Evolutionary conservation across 2,888 invertebrate genomes (phyloP), one percentile per base, ranked within the genome.

Genomic region (Rhamnusium bicolor): DNA sequence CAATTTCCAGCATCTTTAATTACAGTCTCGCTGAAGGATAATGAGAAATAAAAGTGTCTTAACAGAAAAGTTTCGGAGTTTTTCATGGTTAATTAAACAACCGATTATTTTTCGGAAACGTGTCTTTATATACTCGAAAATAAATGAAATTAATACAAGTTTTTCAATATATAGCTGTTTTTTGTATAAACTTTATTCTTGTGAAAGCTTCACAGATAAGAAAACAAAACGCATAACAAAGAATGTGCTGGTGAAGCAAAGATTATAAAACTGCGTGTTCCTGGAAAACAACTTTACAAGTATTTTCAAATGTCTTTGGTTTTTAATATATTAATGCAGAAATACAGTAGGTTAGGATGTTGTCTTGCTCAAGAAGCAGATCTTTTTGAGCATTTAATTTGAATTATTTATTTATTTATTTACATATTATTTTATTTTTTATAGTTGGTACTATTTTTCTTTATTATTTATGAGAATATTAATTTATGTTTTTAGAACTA

Each of bases 61-160:
- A 67, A 46, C n/a, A 67, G 18, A 12, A 32, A 54, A 51, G 54
- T 54, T 56, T 53, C 21, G 40, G 46, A 67, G 56, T 54, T 67
- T 56, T 67, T 67, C 56, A 7, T 66, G 53, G 54, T 56, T 67
- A 67, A 67, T 67, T 67, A 67, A 67, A 67, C 46, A 46, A 14
- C 21, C 19, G 32, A 56, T 56, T 67, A 67, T 67, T 54, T 67
- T 65, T 53, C 40, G 46, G 46, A 32, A 40, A 54, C 67, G 56
- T 67, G 67, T 51, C 54, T 19, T 46, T 29, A 63, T 27, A 27
- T 0, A 12, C 21, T 16, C 2, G 63, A 27, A 47, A 51, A 6
- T 29, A n/a, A 51, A 49, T 12, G 32, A 51, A 62, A 49, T 51
- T 27, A 51, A 10, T 51, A 24, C 51, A 21, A 12, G 47, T 21